Base-by-base conservation (phyloP, 2,888 invertebrate species). In the Philopedon plagiatum region DNA sequence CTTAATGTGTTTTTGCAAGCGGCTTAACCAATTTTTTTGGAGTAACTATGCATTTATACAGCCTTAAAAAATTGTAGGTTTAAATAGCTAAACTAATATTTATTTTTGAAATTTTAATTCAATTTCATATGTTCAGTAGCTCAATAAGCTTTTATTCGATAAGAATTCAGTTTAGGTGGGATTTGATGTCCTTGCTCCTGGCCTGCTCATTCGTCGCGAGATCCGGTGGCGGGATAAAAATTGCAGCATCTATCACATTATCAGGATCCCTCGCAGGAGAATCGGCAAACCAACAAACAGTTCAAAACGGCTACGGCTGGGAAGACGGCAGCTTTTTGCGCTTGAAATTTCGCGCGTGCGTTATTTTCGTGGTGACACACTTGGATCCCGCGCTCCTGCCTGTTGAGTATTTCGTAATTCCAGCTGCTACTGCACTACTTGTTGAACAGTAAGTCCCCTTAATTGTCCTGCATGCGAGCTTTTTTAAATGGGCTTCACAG, bases 201-300 rank as follows among this genome's bases (percentile, higher is more conserved):
- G 49, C 63, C 34, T 65, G 41, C 44, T 65, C 32, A 57, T 65
- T 65, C 44, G 65, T 44, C 21, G 57, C 65, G 13, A 41, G 39
- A 63, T 62, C 62, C 63, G 60, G 62, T 69, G 57, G 69, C 69
- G 69, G 69, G 69, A 69, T 63, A 51, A 69, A 63, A 69, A 62
- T 69, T 44, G 62, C 69, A 60, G 67, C 58, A 60, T 67, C 60
- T 39, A 58, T 49, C 61, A 51, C 37, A 68, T 62, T 61, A 62
- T 69, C 65, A 65, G 41, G 56, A 63, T 51, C 44, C 62, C 54
- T 29, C 60, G 54, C n/a, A n/a, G n/a, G 37, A 29, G 54, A 68
- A 26, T 61, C 56, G 41, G 56, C 21, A 69, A 69, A 58, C 67
- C 46, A 23, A 37, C 41, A 57, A 69, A 56, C 69, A 69, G 69